Evolutionary conservation across 2,888 invertebrate genomes (phyloP).

Genomic region (Pomacea canaliculata): DNA sequence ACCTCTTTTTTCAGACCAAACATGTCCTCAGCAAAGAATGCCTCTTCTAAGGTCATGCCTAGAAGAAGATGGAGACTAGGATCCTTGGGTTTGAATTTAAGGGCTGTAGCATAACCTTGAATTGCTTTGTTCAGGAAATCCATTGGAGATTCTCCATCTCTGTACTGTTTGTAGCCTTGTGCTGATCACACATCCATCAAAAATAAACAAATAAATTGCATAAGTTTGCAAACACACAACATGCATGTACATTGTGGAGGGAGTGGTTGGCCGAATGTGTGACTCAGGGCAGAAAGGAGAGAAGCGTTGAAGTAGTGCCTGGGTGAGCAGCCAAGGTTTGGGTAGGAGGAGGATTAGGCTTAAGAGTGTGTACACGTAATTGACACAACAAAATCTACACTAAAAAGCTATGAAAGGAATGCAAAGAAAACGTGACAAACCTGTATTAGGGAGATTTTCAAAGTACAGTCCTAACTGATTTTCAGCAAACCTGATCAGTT

Average conservation of each 20-base stretch:
- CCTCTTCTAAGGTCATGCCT: slow-evolving; percentile 65
- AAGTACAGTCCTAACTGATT: slow-evolving; percentile 54
- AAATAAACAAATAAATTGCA: neutral
- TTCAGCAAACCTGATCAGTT: slow-evolving; percentile 48
- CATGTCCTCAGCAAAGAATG: slow-evolving; percentile 65
- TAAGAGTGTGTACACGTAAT: too few relatives aligned
- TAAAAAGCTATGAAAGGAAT: too few relatives aligned
- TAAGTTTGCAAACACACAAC: neutral
- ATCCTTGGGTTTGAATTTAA: slow-evolving; percentile 62
- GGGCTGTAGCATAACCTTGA: slow-evolving; percentile 60
- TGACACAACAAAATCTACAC: too few relatives aligned
- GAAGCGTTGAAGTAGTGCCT: neutral
- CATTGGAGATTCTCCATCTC: slow-evolving; percentile 59
- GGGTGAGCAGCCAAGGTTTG: neutral
- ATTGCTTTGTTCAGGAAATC: slow-evolving; percentile 58
- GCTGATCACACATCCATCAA: slow-evolving; percentile 15
- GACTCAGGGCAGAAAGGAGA: neutral
- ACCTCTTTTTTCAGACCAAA: slow-evolving; percentile 61
- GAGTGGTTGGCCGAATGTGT: neutral
- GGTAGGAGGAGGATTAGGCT: too few relatives aligned
- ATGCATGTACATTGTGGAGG: neutral
- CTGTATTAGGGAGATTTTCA: slow-evolving; percentile 56
- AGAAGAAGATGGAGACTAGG: slow-evolving; percentile 61
- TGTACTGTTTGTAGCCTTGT: slow-evolving; percentile 40
- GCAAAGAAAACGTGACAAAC: slow-evolving; percentile 33